Percentiles rank a stretch among this genome's conserved stretches.
phyloP scores from a whole-genome alignment of 2,888 invertebrate genomes.

The Caenorhabditis becei region DNA sequence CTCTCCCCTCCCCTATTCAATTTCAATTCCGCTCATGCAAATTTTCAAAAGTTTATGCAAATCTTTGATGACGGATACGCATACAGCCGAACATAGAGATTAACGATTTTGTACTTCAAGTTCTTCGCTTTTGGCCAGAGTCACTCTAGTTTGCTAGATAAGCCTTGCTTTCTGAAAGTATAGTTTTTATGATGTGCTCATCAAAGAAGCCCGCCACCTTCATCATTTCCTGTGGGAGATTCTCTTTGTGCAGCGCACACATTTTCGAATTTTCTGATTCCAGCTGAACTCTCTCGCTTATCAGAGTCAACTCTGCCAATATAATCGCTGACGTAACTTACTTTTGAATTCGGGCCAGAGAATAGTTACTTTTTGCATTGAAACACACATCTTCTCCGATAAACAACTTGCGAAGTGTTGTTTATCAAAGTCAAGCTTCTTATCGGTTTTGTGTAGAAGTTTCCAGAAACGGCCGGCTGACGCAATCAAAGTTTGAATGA shows the following conservation, averaged over 20 bases:
- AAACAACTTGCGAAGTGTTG: conserved; percentile 23
- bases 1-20: conserved; percentile 13
- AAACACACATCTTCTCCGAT: conserved; percentile 1
- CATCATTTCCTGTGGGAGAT: conserved; percentile 2
- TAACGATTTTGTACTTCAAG: conserved; percentile 15
- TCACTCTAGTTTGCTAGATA: background rate
- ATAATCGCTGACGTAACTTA: conserved; percentile 21
- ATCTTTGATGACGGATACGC: conserved; percentile 17
- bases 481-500: conserved; percentile 30
- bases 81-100: conserved; percentile 30
- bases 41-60: conserved; percentile 38
- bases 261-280: conserved; percentile 21
- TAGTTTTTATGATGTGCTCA: background rate
- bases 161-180: background rate
- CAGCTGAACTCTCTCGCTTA: conserved; percentile 23
- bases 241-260: background rate
- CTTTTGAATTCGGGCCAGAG: conserved; percentile 17
- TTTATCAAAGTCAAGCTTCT: conserved; percentile 13
- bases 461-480: conserved; percentile 22
- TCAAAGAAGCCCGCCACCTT: conserved; percentile 2
- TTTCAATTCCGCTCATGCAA: conserved; percentile 46
- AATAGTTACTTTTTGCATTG: conserved; percentile 37
- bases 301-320: conserved; percentile 14
- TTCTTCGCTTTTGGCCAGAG: background rate
- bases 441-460: conserved; percentile 14